These are phyloP conservation scores for Coenonympha arcania DNA, from an alignment of 2,888 invertebrate genomes.

Conservation along the genomic window DNA sequence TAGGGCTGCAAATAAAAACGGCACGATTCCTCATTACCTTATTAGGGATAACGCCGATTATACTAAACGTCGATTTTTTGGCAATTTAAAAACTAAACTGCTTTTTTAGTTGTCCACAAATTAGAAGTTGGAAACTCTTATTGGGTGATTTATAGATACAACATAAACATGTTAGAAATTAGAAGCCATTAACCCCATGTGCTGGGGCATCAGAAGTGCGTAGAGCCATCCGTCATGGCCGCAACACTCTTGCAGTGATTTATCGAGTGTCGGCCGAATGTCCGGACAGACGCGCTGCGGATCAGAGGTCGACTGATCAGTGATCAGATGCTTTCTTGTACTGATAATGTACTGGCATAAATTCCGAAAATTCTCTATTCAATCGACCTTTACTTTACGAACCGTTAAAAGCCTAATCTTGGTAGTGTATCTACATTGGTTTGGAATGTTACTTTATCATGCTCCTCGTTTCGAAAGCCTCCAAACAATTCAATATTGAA, in stretches of 20 bases:
- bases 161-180: background rate
- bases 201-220: slow-evolving; percentile 8
- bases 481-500: no score
- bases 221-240: slow-evolving; percentile 25
- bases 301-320: slow-evolving; percentile 30
- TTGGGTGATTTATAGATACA: no score
- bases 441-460: no score
- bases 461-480: no score
- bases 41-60: slow-evolving; percentile 18
- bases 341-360: slow-evolving; percentile 16
- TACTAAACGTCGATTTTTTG: background rate
- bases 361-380: background rate
- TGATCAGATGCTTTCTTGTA: slow-evolving; percentile 25
- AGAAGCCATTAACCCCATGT: background rate
- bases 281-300: slow-evolving; percentile 34
- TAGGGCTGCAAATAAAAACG: slow-evolving; percentile 33
- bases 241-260: slow-evolving; percentile 37
- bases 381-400: background rate
- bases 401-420: background rate
- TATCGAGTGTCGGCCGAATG: slow-evolving; percentile 45
- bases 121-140: no score
- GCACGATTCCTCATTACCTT: slow-evolving; percentile 31
- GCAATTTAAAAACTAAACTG: background rate
- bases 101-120: no score
- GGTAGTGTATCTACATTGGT: background rate